phyloP scores from a whole-genome alignment of 2,113 vertebrate species.

The Pseudolaguvia tuberculata region DNA sequence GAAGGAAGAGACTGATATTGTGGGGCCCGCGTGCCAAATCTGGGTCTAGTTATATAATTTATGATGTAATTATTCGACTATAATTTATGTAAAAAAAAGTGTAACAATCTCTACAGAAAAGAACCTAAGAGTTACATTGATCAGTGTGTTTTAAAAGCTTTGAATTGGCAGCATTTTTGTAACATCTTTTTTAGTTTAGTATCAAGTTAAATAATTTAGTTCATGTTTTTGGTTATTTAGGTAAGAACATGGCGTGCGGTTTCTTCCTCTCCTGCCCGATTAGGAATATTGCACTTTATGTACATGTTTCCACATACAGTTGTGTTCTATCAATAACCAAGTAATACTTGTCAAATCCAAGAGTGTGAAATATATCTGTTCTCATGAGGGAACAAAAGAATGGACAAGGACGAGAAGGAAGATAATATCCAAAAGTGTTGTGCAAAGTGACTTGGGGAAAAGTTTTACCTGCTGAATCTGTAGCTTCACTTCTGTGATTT shows the following conservation, averaged over 20 bases:
- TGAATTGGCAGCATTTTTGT: too few relatives aligned
- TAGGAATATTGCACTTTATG: not conserved
- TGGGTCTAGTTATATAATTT: not conserved
- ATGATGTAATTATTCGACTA: too few relatives aligned
- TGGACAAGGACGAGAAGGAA: not conserved
- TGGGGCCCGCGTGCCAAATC: not conserved
- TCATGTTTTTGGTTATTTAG: too few relatives aligned
- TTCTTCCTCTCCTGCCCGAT: not conserved
- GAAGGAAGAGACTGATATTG: too few relatives aligned
- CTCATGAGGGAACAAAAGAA: not conserved
- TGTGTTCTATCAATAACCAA: not conserved
- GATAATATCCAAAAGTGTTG: not conserved
- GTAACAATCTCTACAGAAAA: not conserved
- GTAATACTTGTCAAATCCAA: not conserved
- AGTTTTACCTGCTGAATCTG: not conserved
- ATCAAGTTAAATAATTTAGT: too few relatives aligned
- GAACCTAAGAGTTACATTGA: not conserved
- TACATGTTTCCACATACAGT: not conserved
- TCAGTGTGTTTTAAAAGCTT: too few relatives aligned
- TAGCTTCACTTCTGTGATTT: not conserved
- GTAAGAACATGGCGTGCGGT: too few relatives aligned
- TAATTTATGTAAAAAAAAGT: not conserved
- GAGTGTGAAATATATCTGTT: not conserved
- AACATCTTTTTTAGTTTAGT: too few relatives aligned
- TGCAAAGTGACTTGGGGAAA: not conserved